These are phyloP conservation scores for Oscheius sp. DNA, from an alignment of 2,888 invertebrate genomes.

Conservation along the genomic window DNA sequence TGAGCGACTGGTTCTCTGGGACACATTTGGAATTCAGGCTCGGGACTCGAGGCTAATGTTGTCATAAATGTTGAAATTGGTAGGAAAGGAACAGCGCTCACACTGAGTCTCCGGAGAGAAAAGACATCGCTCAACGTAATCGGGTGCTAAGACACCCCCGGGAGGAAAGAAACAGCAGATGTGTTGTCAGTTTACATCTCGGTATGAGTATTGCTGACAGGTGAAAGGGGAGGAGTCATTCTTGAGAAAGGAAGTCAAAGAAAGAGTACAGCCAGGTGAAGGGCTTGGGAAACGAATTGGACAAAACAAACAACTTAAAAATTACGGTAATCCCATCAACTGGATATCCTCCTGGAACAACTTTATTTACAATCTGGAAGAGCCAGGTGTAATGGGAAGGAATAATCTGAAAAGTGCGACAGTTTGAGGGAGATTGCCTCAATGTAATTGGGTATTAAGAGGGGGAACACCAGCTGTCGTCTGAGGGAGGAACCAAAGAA, in stretches of 20 bases:
- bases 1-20: background rate
- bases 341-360: background rate
- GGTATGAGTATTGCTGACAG: slow-evolving; percentile 2
- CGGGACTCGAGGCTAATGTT: background rate
- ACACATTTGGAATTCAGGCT: slow-evolving; percentile 1
- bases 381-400: too few species aligned
- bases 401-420: too few species aligned
- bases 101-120: background rate
- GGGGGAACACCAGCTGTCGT: too few species aligned
- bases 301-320: too few species aligned
- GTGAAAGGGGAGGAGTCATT: background rate
- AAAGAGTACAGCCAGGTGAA: too few species aligned
- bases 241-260: too few species aligned
- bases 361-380: background rate
- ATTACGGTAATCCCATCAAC: too few species aligned
- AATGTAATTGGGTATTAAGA: background rate
- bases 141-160: slow-evolving; percentile 21
- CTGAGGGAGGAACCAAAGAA: too few species aligned
- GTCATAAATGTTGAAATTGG: slow-evolving; percentile 15
- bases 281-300: too few species aligned
- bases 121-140: slow-evolving; percentile 15
- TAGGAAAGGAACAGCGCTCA: background rate
- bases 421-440: too few species aligned
- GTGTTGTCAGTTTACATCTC: background rate
- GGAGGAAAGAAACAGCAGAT: background rate